phyloP scores from a whole-genome alignment of 1,140 invertebrate genomes.

The Caenorhabditis brenneri region DNA sequence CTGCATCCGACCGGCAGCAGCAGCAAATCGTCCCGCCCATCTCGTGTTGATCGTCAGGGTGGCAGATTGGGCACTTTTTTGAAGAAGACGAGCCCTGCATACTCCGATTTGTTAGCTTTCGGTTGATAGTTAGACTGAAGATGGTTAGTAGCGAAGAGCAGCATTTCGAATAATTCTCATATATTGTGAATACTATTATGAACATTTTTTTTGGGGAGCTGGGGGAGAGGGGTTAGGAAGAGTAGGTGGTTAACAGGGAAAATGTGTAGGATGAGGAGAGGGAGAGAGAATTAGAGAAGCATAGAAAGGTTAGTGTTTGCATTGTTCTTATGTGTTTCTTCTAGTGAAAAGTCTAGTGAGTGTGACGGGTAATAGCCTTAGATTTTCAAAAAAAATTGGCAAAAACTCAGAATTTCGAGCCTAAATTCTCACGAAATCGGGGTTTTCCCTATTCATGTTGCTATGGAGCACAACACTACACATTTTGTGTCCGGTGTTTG shows the following conservation, averaged over 20 bases:
- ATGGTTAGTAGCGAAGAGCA: neutral
- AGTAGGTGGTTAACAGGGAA: neutral
- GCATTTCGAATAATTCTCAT: slow-evolving; percentile 10
- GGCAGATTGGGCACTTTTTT: neutral
- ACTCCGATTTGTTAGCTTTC: slow-evolving; percentile 24
- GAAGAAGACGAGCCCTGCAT: neutral
- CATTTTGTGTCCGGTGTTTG: too few species aligned
- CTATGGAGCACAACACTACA: too few species aligned
- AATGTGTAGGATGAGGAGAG: neutral
- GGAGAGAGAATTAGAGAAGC: neutral
- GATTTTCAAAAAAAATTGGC: too few species aligned
- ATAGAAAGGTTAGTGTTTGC: too few species aligned
- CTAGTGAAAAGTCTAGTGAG: too few species aligned
- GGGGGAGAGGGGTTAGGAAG: too few species aligned
- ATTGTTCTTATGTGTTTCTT: too few species aligned
- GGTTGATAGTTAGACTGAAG: slow-evolving; percentile 11
- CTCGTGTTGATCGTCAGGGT: neutral
- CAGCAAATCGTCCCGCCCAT: slow-evolving; percentile 16
- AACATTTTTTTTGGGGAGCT: neutral
- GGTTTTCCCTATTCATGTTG: too few species aligned
- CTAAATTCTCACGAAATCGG: too few species aligned
- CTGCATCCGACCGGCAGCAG: neutral
- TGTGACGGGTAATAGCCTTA: too few species aligned
- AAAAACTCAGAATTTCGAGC: too few species aligned
- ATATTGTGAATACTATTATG: neutral